Evolutionary conservation across 2,113 vertebrate genomes (phyloP).

Genomic region (Aegithalos caudatus): DNA sequence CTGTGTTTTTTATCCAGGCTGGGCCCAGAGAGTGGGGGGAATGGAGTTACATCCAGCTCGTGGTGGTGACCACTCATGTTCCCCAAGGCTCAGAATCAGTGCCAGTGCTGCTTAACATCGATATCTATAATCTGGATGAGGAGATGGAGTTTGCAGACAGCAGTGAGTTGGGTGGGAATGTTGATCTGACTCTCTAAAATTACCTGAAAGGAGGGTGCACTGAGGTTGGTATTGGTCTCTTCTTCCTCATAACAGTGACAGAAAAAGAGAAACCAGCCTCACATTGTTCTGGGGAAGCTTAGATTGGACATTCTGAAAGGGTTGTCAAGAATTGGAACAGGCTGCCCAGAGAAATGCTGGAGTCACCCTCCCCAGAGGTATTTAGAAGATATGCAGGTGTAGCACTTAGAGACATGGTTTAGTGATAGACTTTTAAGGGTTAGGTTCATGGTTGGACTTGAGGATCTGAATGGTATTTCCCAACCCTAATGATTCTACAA

Average conservation of each 20-base stretch:
- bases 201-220: neutral
- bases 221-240: neutral
- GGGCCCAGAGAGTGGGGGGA: too few relatives aligned
- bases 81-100: neutral
- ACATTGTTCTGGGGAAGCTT: neutral
- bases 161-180: neutral
- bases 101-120: neutral
- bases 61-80: neutral
- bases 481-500: neutral
- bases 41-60: neutral
- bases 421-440: neutral
- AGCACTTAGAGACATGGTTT: neutral
- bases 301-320: neutral
- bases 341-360: neutral
- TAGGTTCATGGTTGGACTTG: neutral
- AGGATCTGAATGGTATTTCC: neutral
- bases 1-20: neutral
- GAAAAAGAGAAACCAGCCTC: neutral
- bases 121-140: fast-evolving
- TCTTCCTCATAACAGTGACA: neutral
- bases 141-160: neutral
- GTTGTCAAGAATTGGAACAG: neutral
- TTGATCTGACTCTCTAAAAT: neutral
- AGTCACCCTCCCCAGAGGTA: neutral
- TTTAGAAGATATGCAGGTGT: neutral